Evolutionary conservation across 2,797 vertebrate genomes (phyloP), one percentile per base, ranked within the genome.

Genomic region (Enoplosus armatus): DNA sequence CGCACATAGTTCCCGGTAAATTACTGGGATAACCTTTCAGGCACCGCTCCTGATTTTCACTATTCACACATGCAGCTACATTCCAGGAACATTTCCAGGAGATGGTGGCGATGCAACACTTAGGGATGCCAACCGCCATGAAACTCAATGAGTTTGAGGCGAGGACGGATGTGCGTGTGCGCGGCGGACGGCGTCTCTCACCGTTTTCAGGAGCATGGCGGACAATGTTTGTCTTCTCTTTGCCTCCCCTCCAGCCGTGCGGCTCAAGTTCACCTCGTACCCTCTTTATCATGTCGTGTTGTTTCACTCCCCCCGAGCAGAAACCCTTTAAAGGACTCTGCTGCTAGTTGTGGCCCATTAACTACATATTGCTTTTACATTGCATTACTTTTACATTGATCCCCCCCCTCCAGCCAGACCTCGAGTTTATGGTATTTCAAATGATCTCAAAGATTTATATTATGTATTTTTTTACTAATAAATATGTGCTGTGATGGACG

Each of bases 361-460:
- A 24, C 41, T 51, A 26, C 37, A 53, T 27, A 74, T 6, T 75
- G 26, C 20, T 51, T 63, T 80, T 45, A 24, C 55, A 41, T 48
- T 45, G 29, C 62, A 8, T 60, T 29, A 14, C 11, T 6, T 51
- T 24, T 24, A 33, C 33, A 39, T 0, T 63, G 8, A 48, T 22
- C 50, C 7, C 43, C 50, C 7, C 43, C 37, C 12, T 1, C 51
- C 58, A 58, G 27, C 9, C 43, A 35, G 7, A 27, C 20, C 6
- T 26, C 1, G 8, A 9, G 15, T 31, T 55, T 35, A n/a, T 63
- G n/a, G 22, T 22, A 45, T 24, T 59, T 64, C 48, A 6, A 45
- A 55, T 27, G 8, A n/a, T 48, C 26, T 31, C 45, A 35, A 1
- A 12, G 18, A n/a, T 50, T 5, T 11, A 8, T 16, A 6, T 33